Percentiles rank a stretch among this genome's conserved stretches.
These are phyloP conservation scores for Latrodectus elegans DNA, from an alignment of 2,888 invertebrate genomes.

Conservation along the genomic window DNA sequence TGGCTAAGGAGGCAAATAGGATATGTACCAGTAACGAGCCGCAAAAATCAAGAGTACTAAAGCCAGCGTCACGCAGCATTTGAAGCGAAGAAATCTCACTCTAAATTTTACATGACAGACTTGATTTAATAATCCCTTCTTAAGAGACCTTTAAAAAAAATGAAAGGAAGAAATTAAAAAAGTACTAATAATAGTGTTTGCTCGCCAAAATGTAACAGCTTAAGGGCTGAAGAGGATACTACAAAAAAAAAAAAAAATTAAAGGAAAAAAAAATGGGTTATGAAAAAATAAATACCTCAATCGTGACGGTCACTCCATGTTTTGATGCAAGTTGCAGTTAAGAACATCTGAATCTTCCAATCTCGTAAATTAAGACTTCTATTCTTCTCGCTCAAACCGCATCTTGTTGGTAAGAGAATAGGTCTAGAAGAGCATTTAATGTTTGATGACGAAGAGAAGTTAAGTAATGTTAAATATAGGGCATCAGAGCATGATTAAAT, in stretches of 20 bases:
- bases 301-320: constrained; percentile 30
- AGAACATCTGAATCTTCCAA: not conserved
- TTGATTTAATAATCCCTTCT: not conserved
- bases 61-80: not conserved
- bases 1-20: too few relatives aligned
- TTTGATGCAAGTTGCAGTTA: not conserved
- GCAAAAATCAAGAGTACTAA: not conserved
- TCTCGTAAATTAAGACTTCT: not conserved
- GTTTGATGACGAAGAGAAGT: not conserved
- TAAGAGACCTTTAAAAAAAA: not conserved
- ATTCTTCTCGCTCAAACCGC: too few relatives aligned
- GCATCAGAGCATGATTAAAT: not conserved
- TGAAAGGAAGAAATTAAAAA: not conserved
- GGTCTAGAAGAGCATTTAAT: not conserved
- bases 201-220: not conserved
- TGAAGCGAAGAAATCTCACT: not conserved
- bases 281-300: constrained; percentile 6
- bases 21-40: too few relatives aligned
- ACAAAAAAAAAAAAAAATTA: not conserved
- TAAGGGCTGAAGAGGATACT: not conserved
- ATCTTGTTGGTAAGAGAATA: too few relatives aligned
- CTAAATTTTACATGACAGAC: not conserved
- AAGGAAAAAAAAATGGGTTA: not conserved
- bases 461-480: not conserved
- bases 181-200: not conserved